Percentiles rank a stretch among this genome's conserved stretches.
These are phyloP conservation scores for Penelope pileata DNA, from an alignment of 2,113 vertebrate species.

Conservation along the genomic window DNA sequence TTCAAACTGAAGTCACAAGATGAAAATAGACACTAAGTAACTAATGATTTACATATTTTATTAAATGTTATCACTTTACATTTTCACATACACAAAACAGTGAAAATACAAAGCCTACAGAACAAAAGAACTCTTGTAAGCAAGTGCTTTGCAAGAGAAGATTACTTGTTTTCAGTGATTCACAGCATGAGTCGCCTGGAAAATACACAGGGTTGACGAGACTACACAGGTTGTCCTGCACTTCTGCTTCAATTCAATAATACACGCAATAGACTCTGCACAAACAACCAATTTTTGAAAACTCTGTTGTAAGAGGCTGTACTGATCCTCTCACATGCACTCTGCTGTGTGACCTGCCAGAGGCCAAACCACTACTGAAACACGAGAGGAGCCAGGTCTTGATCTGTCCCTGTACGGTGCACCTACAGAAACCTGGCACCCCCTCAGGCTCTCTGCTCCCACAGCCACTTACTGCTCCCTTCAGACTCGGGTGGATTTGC, in stretches of 20 bases:
- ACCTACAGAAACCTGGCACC: rapidly evolving
- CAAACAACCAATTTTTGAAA: neutral
- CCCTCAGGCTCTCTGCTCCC: neutral
- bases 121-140: neutral
- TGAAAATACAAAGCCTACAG: neutral
- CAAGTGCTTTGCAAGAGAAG: neutral
- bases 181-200: neutral
- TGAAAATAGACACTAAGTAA: rapidly evolving
- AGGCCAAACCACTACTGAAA: neutral
- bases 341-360: rapidly evolving
- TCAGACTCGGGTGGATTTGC: neutral
- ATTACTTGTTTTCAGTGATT: neutral
- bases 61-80: neutral
- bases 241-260: neutral
- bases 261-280: neutral
- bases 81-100: neutral
- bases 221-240: rapidly evolving
- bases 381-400: neutral
- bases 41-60: neutral
- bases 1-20: neutral
- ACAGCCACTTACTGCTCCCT: rapidly evolving
- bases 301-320: neutral
- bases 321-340: neutral
- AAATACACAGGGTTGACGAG: neutral
- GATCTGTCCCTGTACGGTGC: rapidly evolving